Conservation (phyloP, 2,113 vertebrate genomes). For the Eolophus roseicapilla region DNA sequence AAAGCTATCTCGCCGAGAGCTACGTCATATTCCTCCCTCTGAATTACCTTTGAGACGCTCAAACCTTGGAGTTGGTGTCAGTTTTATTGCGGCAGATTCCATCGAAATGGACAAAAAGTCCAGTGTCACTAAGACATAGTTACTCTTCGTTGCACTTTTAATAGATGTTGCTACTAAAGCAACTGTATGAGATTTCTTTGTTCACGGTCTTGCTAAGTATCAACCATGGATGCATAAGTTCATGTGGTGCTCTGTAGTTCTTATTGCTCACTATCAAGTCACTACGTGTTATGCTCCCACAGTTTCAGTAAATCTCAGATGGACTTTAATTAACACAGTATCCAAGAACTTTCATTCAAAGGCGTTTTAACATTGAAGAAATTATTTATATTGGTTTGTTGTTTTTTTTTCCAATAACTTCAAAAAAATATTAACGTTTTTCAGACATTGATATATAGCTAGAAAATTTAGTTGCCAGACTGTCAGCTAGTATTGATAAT, state of each 20-base stretch:
- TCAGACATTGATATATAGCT: neutral
- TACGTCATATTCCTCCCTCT: conserved; percentile 75
- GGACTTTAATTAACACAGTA: neutral
- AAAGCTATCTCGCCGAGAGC: conserved; percentile 76
- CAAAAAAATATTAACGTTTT: neutral
- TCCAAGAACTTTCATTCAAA: neutral
- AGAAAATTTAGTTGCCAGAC: neutral
- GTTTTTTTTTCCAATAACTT: neutral
- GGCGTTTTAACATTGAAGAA: neutral
- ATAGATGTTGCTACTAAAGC: neutral
- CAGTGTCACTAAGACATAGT: conserved; percentile 60
- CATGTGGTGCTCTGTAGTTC: neutral
- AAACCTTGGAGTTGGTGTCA: conserved; percentile 53
- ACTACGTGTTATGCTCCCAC: neutral
- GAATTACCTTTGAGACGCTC: conserved; percentile 71
- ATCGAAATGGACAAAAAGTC: conserved; percentile 73
- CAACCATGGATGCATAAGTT: neutral
- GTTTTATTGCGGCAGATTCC: conserved; percentile 74
- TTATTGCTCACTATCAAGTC: neutral
- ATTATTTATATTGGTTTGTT: neutral
- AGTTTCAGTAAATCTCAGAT: neutral
- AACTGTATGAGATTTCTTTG: neutral
- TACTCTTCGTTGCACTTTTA: neutral
- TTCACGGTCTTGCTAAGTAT: neutral
- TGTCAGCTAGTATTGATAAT: neutral